Evolutionary conservation across 2,113 vertebrate genomes (phyloP).

Genomic region (Gasterosteus nipponicus): DNA sequence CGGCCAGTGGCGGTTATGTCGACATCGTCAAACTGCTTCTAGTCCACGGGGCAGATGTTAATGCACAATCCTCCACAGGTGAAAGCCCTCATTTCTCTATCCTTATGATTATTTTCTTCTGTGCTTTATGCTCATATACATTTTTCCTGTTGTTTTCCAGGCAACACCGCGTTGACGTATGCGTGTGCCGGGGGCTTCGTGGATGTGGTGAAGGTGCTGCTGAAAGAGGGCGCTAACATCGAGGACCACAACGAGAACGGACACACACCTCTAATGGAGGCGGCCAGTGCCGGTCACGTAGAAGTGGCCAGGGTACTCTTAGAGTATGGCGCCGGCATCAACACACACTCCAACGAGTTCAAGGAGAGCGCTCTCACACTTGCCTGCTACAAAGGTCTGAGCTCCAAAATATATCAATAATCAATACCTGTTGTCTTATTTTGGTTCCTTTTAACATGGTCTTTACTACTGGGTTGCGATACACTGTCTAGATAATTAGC

Average conservation of each 20-base stretch:
- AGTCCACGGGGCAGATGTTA: conserved; percentile 96
- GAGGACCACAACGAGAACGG: conserved; percentile 99
- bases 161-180: conserved; percentile 97
- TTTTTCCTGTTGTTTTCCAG: conserved; percentile 69
- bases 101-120: rapidly evolving
- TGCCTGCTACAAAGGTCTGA: conserved; percentile 97
- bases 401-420: neutral
- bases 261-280: conserved; percentile 98
- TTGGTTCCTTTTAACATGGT: neutral
- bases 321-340: conserved; percentile 98
- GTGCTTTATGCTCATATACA: neutral
- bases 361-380: conserved; percentile 99
- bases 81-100: neutral
- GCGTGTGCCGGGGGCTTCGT: conserved; percentile 98
- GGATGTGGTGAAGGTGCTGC: conserved; percentile 96
- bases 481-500: neutral
- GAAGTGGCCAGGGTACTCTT: conserved; percentile 96
- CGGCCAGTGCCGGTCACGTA: conserved; percentile 96
- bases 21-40: conserved; percentile 98
- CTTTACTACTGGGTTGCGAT: neutral
- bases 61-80: conserved; percentile 98
- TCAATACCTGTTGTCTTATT: neutral
- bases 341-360: conserved; percentile 99
- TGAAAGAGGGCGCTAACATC: conserved; percentile 98
- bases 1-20: conserved; percentile 96